phyloP scores from a whole-genome alignment of 2,113 vertebrate genomes.

The Phylloscopus trochiloides region DNA sequence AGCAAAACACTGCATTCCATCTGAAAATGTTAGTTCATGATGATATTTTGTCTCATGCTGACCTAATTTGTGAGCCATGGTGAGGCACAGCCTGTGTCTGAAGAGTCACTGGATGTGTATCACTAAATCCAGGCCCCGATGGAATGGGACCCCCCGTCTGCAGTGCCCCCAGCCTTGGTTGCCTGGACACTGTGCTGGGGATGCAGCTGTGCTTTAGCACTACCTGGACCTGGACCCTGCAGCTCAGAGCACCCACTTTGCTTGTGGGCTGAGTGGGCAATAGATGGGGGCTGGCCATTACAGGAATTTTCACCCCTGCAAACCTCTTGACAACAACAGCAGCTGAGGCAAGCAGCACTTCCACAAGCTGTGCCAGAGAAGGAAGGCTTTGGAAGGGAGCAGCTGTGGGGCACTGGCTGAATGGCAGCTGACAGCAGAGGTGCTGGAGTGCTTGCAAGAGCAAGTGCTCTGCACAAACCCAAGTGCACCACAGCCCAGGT shows the following conservation, averaged over 20 bases:
- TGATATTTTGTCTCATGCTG: background rate
- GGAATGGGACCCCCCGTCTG: background rate
- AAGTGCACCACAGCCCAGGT: background rate
- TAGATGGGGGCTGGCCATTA: background rate
- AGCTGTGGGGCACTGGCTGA: rapidly evolving
- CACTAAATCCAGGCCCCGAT: background rate
- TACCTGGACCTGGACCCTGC: rapidly evolving
- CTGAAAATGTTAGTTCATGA: background rate
- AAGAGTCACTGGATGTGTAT: background rate
- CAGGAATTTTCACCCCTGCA: background rate
- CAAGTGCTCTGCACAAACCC: background rate
- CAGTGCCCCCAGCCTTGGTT: background rate
- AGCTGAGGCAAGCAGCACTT: background rate
- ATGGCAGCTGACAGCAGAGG: background rate
- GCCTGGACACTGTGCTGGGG: rapidly evolving
- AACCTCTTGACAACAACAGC: background rate
- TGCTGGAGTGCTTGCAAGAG: background rate
- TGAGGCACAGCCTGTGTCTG: rapidly evolving
- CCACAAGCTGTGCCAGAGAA: rapidly evolving
- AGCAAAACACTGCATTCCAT: rapidly evolving
- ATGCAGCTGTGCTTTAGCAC: background rate
- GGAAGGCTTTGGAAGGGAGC: background rate
- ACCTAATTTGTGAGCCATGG: background rate
- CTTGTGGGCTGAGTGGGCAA: background rate
- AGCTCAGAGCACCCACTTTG: background rate